Conservation (phyloP, 2,113 vertebrate genomes). For the Lampris incognitus region DNA sequence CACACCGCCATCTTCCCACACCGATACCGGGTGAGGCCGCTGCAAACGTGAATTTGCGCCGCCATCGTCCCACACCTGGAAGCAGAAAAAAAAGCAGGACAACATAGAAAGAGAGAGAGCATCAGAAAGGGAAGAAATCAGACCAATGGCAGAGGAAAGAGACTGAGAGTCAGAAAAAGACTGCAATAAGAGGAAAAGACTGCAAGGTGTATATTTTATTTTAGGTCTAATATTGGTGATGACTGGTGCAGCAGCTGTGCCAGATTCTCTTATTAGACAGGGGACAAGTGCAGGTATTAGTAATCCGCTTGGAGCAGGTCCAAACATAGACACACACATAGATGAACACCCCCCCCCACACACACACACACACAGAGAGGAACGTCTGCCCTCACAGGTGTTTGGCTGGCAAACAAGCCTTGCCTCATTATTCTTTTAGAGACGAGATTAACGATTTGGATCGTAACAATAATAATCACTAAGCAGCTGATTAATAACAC, state of each 20-base stretch:
- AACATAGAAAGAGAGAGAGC: background rate
- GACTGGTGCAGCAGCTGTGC: conserved; percentile 32
- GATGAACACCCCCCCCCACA: conserved; percentile 31
- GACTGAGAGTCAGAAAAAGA: background rate
- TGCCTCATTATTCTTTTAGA: conserved; percentile 75
- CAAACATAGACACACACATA: conserved; percentile 45
- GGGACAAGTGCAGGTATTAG: conserved; percentile 62
- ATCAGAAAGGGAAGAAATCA: background rate
- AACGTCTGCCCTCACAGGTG: conserved; percentile 75
- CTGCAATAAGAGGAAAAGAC: too few relatives aligned
- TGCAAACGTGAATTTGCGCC: too few relatives aligned
- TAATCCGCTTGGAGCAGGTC: conserved; percentile 57
- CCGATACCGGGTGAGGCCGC: too few relatives aligned
- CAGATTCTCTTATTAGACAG: conserved; percentile 56
- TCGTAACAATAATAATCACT: conserved; percentile 58
- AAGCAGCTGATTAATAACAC: conserved; percentile 66
- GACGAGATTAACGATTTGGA: conserved; percentile 66
- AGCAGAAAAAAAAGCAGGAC: background rate
- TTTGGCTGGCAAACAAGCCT: conserved; percentile 69
- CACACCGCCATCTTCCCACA: too few relatives aligned
- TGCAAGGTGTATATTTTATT: conserved; percentile 7
- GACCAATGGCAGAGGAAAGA: background rate
- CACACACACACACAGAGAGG: conserved; percentile 31
- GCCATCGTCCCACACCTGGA: too few relatives aligned
- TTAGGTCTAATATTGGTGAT: conserved; percentile 25